These are phyloP conservation scores for Sorex araneus DNA, from an alignment of 2,113 vertebrate species.

Conservation along the genomic window DNA sequence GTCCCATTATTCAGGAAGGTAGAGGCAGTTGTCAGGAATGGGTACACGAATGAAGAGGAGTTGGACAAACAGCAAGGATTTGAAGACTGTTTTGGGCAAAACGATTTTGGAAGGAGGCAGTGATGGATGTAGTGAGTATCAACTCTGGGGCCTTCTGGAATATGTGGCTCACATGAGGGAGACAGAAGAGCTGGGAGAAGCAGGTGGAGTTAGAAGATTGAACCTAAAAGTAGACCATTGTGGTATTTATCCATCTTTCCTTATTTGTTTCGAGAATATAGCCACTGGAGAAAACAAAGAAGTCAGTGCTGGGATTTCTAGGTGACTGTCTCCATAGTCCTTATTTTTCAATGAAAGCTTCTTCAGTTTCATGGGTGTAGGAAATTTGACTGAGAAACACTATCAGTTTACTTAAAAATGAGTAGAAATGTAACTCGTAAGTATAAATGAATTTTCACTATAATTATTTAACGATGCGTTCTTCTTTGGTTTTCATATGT, in stretches of 20 bases:
- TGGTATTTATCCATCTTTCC: background rate
- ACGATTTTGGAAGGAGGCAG: too few relatives aligned
- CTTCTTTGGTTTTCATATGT: conserved; percentile 8
- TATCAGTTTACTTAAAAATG: conserved; percentile 33
- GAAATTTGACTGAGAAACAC: background rate
- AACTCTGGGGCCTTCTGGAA: too few relatives aligned
- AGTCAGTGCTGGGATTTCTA: background rate
- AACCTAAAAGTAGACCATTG: background rate
- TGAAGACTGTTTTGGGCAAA: too few relatives aligned
- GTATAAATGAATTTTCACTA: background rate
- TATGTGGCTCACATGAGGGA: background rate
- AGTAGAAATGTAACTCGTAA: background rate
- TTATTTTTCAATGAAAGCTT: background rate
- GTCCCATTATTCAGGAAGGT: conserved; percentile 44
- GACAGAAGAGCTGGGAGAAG: background rate
- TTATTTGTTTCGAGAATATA: background rate
- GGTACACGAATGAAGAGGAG: too few relatives aligned
- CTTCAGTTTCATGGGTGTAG: background rate
- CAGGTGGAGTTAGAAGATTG: too few relatives aligned
- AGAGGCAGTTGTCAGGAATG: background rate
- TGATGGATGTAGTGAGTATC: too few relatives aligned
- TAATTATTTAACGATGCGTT: background rate
- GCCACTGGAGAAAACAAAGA: background rate
- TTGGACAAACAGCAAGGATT: too few relatives aligned
- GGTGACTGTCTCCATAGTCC: background rate